These are phyloP conservation scores for Cryptotermes secundus DNA, from an alignment of 1,140 invertebrate genomes.

Conservation along the genomic window DNA sequence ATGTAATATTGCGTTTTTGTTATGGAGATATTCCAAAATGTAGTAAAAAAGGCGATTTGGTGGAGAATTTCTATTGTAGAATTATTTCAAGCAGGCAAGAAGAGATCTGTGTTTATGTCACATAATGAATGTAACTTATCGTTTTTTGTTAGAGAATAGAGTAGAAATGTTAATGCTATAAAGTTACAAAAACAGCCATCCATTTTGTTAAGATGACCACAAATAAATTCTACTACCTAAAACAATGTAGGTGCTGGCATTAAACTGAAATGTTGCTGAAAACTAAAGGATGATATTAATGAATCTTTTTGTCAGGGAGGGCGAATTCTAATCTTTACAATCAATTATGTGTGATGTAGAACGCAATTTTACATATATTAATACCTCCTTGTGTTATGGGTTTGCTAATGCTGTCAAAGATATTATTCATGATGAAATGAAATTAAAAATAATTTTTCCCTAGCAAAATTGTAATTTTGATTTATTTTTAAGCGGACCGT, in stretches of 20 bases:
- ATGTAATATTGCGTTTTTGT: neutral
- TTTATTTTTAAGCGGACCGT: no score
- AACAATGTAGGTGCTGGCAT: neutral
- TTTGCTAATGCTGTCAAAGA: no score
- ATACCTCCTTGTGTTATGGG: no score
- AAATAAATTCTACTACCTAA: neutral
- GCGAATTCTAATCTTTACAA: no score
- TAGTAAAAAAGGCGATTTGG: neutral
- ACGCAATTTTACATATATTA: no score
- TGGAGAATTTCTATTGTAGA: neutral
- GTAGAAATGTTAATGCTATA: neutral
- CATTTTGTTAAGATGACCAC: neutral
- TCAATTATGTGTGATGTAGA: no score
- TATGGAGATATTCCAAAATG: neutral
- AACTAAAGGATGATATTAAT: neutral
- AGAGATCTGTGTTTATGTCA: neutral
- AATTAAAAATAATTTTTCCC: no score
- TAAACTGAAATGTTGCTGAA: constrained; percentile 14
- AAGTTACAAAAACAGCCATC: neutral
- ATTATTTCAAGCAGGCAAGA: neutral
- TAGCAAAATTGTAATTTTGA: no score
- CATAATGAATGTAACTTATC: neutral
- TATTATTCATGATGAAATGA: no score
- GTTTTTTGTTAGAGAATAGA: neutral
- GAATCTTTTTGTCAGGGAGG: neutral